phyloP scores from a whole-genome alignment of 2,888 invertebrate species.

The Cosmia pyralina region DNA sequence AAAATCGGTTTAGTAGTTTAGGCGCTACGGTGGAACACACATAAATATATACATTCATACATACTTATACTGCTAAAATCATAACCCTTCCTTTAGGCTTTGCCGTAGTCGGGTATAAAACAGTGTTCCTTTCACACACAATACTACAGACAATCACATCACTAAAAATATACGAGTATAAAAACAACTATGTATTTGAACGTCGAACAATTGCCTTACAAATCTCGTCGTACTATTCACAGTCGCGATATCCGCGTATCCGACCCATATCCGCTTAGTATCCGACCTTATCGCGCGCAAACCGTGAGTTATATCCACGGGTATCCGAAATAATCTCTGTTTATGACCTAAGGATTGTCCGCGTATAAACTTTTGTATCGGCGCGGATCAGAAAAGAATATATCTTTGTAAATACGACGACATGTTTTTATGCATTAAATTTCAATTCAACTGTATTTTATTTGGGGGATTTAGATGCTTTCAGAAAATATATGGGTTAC shows the following conservation, averaged over 20 bases:
- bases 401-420: slow-evolving; percentile 60
- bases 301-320: slow-evolving; percentile 70
- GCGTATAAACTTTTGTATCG: slow-evolving; percentile 85
- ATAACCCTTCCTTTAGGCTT: too few relatives aligned
- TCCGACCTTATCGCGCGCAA: slow-evolving; percentile 65
- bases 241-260: slow-evolving; percentile 66
- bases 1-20: too few relatives aligned
- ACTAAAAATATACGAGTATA: slow-evolving; percentile 3
- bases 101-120: too few relatives aligned
- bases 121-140: neutral
- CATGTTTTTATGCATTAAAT: slow-evolving; percentile 70
- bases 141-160: neutral
- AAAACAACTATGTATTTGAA: slow-evolving; percentile 43
- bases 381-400: slow-evolving; percentile 75
- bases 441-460: slow-evolving; percentile 50
- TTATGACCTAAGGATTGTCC: slow-evolving; percentile 78
- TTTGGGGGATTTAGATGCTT: slow-evolving; percentile 26
- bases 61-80: too few relatives aligned
- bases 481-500: slow-evolving; percentile 19
- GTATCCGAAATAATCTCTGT: slow-evolving; percentile 74
- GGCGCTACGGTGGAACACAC: too few relatives aligned
- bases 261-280: slow-evolving; percentile 61
- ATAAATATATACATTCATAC: too few relatives aligned
- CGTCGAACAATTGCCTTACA: slow-evolving; percentile 64
- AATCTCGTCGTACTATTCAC: slow-evolving; percentile 60